Evolutionary conservation across 2,113 vertebrate genomes (phyloP), one percentile per base, ranked within the genome.

Genomic region (Amia ocellicauda): DNA sequence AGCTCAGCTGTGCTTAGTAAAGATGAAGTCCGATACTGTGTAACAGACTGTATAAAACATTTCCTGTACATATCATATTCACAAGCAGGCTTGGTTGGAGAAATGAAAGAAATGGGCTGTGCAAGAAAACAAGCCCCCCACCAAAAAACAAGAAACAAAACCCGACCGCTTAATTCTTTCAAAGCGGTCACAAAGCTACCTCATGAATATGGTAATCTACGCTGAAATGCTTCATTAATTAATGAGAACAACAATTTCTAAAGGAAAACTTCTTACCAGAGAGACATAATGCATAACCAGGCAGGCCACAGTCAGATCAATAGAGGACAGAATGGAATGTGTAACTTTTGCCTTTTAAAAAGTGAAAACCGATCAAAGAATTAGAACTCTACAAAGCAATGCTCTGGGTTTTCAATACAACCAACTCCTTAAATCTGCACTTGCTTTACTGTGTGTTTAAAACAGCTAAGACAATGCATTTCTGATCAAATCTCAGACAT

Each of bases 151-250:
- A 76, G 79, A 64, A 78, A 78, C 71, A 80, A 86, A 87, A 82
- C 82, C 85, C 81, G 79, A 69, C 67, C 58, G 63, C 70, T 75
- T 73, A 72, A 79, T 83, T 83, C 71, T 64, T 59, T 82, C 67
- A 85, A 89, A 87, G 82, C 84, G 87, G 83, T 86, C 76, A 80
- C 77, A 87, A 86, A 86, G 80, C 85, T 88, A 66, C 64, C 85
- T 89, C 83, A 89, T 89, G 86, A 88, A 89, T 89, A 89, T 89
- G 87, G 74, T 88, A 88, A 90, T 89, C 80, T 76, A 50, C 68
- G 74, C 84, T 86, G 45, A 40, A 58, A 61, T 58, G 45, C 83
- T 87, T 36, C 80, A 78, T 87, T 90, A 88, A 88, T 88, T 86
- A 87, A 86, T 83, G 74, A 73, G 60, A 71, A 86, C 84, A 87